Percentiles rank a stretch among this genome's conserved stretches.
These are phyloP conservation scores for Lacerta viridis DNA, from an alignment of 2,797 vertebrate species.

Conservation along the genomic window DNA sequence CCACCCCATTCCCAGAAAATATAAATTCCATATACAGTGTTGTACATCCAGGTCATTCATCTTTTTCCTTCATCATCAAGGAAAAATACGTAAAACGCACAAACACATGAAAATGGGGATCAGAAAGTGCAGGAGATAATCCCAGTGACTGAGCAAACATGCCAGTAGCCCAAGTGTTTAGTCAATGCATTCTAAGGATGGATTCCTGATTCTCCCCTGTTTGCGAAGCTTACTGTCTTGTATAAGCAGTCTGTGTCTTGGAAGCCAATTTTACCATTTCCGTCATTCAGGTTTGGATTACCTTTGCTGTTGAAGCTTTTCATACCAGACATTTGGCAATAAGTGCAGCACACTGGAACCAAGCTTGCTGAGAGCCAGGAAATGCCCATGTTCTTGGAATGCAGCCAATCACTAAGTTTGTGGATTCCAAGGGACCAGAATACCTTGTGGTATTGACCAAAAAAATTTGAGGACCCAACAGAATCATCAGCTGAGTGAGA, in stretches of 20 bases:
- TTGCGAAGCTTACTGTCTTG: constrained; percentile 1
- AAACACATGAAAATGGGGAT: no score
- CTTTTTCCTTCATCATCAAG: background rate
- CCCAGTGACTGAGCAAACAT: background rate
- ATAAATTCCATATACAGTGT: background rate
- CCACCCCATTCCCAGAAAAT: background rate
- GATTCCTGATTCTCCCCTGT: background rate
- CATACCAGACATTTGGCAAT: background rate
- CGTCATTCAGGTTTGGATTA: background rate
- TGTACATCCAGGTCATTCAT: background rate
- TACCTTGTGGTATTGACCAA: background rate
- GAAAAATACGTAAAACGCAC: background rate
- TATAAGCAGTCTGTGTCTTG: constrained; percentile 1
- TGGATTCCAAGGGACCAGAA: constrained; percentile 7
- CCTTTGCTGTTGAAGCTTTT: background rate
- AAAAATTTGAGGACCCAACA: background rate
- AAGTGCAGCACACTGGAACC: background rate
- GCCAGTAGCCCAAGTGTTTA: constrained; percentile 9
- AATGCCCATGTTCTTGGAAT: constrained; percentile 1
- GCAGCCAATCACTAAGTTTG: background rate
- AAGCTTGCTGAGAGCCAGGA: background rate
- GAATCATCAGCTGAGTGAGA: background rate
- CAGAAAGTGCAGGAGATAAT: background rate
- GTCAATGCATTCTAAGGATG: constrained; percentile 17
- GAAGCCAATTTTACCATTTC: background rate